Conservation (phyloP, 2,888 invertebrate genomes). For the Oligia strigilis region DNA sequence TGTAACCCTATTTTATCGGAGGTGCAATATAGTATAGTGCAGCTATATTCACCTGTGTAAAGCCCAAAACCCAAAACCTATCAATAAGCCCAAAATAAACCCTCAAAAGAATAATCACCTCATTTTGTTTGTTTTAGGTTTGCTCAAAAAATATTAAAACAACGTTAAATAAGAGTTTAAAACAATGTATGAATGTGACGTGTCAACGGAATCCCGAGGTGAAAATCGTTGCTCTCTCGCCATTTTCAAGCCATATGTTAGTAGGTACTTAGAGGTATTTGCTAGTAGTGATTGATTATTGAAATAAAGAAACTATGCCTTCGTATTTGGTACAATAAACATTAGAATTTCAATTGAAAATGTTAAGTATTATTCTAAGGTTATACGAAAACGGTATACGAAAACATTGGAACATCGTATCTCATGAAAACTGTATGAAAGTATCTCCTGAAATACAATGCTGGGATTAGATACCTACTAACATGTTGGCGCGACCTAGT, state of each 20-base stretch:
- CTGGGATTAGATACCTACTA: conserved; percentile 34
- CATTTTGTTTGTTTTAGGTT: not conserved
- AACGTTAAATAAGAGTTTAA: conserved; percentile 46
- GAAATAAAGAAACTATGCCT: not conserved
- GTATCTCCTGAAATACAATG: conserved; percentile 21
- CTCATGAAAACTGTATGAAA: not conserved
- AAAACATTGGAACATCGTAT: not conserved
- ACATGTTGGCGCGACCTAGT: conserved; percentile 43
- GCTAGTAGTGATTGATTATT: not conserved
- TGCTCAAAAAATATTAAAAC: conserved; percentile 41
- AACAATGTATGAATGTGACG: conserved; percentile 52
- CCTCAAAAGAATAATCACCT: conserved; percentile 3
- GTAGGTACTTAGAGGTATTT: not conserved
- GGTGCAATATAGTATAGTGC: too few relatives aligned
- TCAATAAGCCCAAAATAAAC: not conserved
- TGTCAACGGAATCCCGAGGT: conserved; percentile 49
- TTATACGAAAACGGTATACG: too few relatives aligned
- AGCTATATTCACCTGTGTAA: too few relatives aligned
- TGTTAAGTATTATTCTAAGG: not conserved
- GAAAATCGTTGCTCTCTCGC: conserved; percentile 34
- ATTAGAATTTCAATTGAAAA: not conserved
- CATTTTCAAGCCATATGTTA: conserved; percentile 35
- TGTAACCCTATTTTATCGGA: too few relatives aligned
- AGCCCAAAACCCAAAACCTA: not conserved
- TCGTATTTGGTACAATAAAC: not conserved